A percentile compares a stretch with the other conserved stretches of the same genome.
These are phyloP conservation scores for Ia io DNA, from an alignment of 2,113 vertebrate genomes.

Conservation along the genomic window DNA sequence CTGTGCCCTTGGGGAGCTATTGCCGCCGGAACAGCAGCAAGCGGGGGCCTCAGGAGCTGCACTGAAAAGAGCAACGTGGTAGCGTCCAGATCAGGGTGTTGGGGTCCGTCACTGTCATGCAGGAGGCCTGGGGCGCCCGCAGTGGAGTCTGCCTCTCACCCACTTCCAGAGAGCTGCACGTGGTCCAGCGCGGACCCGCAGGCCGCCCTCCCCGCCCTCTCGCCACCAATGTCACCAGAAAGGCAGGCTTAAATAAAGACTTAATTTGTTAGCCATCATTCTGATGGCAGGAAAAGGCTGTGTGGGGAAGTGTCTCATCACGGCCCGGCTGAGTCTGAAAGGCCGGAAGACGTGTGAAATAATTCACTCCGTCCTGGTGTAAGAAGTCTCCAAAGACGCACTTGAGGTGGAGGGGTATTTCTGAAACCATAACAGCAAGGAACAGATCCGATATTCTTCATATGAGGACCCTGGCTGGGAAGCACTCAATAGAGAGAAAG, in stretches of 20 bases:
- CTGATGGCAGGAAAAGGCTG: conserved; percentile 5
- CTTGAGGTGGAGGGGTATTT: background rate
- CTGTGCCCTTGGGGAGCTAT: background rate
- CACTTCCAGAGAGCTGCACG: background rate
- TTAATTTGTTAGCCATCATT: conserved; percentile 33
- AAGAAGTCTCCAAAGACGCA: conserved; percentile 6
- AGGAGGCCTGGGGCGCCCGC: background rate
- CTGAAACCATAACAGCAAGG: background rate
- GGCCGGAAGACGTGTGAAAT: conserved; percentile 19
- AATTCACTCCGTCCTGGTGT: background rate
- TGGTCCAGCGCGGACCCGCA: background rate
- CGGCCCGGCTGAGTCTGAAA: conserved; percentile 3
- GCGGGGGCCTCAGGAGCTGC: background rate
- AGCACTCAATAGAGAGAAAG: background rate
- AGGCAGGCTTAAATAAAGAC: background rate
- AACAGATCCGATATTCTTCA: background rate
- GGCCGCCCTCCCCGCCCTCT: background rate
- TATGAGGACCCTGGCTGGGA: background rate
- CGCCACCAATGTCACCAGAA: background rate
- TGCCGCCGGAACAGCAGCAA: background rate
- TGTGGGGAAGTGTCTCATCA: conserved; percentile 37
- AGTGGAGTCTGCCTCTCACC: background rate
- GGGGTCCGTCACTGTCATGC: background rate
- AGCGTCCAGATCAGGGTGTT: background rate
- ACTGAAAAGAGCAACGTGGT: background rate